phyloP scores from a whole-genome alignment of 2,888 invertebrate species.

The Taphrorychus bicolor region DNA sequence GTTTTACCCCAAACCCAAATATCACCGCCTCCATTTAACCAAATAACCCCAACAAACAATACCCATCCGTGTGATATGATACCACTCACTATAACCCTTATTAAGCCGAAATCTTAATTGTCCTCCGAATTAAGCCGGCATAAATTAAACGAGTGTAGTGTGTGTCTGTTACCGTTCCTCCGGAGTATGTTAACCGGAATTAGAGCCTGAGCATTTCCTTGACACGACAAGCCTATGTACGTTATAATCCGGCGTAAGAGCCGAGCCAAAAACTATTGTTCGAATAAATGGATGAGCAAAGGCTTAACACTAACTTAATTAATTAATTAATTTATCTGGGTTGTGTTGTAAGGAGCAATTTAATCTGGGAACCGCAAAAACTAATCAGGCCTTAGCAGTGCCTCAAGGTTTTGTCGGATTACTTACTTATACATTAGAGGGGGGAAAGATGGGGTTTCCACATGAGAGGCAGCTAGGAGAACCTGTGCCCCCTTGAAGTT shows the following conservation, averaged over 20 bases:
- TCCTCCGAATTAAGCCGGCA: constrained; percentile 9
- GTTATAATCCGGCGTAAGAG: constrained; percentile 19
- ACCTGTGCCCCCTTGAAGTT: too few relatives aligned
- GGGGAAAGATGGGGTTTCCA: too few relatives aligned
- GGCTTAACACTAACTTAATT: constrained; percentile 8
- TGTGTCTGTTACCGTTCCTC: constrained; percentile 16
- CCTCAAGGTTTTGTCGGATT: constrained; percentile 1
- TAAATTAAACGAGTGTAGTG: constrained; percentile 26
- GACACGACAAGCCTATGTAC: constrained; percentile 19
- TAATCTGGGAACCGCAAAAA: constrained; percentile 23
- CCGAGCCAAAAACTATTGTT: constrained; percentile 11
- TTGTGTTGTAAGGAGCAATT: constrained; percentile 19
- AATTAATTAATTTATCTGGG: constrained; percentile 20
- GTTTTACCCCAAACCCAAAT: not conserved
- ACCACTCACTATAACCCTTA: not conserved
- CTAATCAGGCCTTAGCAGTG: constrained; percentile 22
- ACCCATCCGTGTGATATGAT: not conserved
- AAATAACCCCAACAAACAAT: not conserved
- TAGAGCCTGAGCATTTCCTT: constrained; percentile 14
- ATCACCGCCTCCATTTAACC: not conserved
- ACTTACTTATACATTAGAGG: too few relatives aligned
- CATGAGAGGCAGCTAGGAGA: not conserved
- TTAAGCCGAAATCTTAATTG: constrained; percentile 5
- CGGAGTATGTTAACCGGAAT: constrained; percentile 4
- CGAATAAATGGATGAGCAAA: constrained; percentile 11